phyloP scores from a whole-genome alignment of 2,797 vertebrate species.

The Hyperoplus lanceolatus region DNA sequence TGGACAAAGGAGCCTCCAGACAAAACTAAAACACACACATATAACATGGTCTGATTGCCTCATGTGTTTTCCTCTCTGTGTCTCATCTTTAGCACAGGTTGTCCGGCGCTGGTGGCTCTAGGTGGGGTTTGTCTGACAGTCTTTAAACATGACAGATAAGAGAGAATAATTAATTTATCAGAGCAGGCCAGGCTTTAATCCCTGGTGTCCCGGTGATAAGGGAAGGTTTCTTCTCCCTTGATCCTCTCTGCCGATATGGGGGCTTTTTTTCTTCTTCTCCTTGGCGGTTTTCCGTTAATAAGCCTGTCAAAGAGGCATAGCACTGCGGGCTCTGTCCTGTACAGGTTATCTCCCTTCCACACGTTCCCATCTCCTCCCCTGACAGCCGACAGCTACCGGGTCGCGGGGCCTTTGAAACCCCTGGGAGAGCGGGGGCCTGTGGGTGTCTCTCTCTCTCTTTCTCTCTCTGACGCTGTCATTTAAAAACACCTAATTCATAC shows the following conservation, averaged over 20 bases:
- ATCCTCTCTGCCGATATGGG: constrained; percentile 79
- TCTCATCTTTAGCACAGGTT: constrained; percentile 35
- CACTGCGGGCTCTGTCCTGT: constrained; percentile 75
- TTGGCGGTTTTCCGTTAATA: constrained; percentile 83
- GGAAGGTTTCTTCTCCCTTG: constrained; percentile 84
- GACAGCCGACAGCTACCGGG: constrained; percentile 70
- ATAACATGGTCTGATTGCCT: constrained; percentile 24
- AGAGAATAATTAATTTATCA: constrained; percentile 89
- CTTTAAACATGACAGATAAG: constrained; percentile 87
- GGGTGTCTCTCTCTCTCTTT: constrained; percentile 66
- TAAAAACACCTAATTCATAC: constrained; percentile 81
- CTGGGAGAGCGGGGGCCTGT: constrained; percentile 67
- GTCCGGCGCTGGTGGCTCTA: constrained; percentile 63
- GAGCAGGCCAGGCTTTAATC: constrained; percentile 86
- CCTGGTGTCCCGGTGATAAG: constrained; percentile 86
- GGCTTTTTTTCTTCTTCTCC: constrained; percentile 59
- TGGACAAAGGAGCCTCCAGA: constrained; percentile 13
- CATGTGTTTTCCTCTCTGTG: constrained; percentile 36
- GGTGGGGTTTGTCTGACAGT: constrained; percentile 75
- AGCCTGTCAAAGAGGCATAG: constrained; percentile 84
- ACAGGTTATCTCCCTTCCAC: constrained; percentile 85
- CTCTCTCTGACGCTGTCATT: constrained; percentile 79
- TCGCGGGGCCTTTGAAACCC: constrained; percentile 78
- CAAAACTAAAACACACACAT: constrained; percentile 7
- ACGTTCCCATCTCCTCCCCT: constrained; percentile 81